Evolutionary conservation across 2,113 vertebrate genomes (phyloP).

Genomic region (Microcebus griseorufus): DNA sequence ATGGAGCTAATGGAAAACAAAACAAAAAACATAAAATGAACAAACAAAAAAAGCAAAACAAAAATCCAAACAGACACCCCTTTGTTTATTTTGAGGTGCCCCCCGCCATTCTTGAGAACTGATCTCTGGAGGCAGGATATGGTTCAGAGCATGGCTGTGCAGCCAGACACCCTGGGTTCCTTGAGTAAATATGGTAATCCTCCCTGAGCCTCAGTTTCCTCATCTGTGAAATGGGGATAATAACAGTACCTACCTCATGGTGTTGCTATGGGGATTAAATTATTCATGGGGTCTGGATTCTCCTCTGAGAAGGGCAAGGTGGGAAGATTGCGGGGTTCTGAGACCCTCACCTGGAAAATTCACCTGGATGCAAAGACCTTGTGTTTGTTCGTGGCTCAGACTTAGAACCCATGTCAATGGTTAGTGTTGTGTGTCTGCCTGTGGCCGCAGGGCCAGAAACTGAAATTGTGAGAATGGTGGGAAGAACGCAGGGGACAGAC

Average conservation of each 20-base stretch:
- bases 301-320: neutral
- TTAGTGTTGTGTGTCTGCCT: neutral
- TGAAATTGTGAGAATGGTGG: neutral
- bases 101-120: fast-evolving
- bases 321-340: neutral
- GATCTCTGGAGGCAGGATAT: neutral
- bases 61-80: neutral
- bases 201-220: neutral
- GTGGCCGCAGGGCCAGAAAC: neutral
- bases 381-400: neutral
- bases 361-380: neutral
- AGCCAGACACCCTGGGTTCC: neutral
- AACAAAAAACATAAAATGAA: neutral
- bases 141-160: neutral
- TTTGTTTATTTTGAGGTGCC: neutral
- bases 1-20: neutral
- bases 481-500: neutral
- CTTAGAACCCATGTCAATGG: neutral
- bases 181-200: neutral
- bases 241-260: neutral
- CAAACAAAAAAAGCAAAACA: neutral
- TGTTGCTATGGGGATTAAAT: neutral
- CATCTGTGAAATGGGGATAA: neutral
- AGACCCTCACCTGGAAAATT: neutral
- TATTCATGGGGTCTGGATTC: neutral